phyloP scores from a whole-genome alignment of 2,888 invertebrate genomes.

The Drosophila melanocephala region DNA sequence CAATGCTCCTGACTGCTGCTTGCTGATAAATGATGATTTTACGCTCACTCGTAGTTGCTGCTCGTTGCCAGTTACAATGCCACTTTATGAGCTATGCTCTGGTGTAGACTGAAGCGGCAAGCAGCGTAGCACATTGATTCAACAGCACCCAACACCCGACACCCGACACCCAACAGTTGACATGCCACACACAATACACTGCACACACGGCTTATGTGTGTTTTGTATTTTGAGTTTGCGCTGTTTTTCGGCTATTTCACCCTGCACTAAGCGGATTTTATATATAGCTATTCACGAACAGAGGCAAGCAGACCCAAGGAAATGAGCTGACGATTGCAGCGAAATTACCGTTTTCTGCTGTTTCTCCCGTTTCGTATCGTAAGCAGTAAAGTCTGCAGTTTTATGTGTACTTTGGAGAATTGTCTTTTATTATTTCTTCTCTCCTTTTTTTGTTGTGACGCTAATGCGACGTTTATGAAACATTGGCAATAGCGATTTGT shows the following conservation, averaged over 20 bases:
- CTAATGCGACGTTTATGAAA: slow-evolving; percentile 80
- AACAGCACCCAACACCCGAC: neutral
- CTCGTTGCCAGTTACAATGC: slow-evolving; percentile 56
- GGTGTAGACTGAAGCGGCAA: slow-evolving; percentile 54
- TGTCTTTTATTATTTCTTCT: slow-evolving; percentile 35
- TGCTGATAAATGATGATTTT: slow-evolving; percentile 75
- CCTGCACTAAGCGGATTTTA: slow-evolving; percentile 71
- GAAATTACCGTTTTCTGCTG: slow-evolving; percentile 45
- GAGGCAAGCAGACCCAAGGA: slow-evolving; percentile 18
- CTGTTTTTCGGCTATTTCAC: slow-evolving; percentile 36
- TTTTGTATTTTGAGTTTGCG: slow-evolving; percentile 9
- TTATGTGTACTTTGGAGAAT: slow-evolving; percentile 60
- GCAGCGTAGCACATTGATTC: slow-evolving; percentile 28
- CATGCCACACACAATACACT: slow-evolving; percentile 13
- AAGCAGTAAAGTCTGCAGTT: slow-evolving; percentile 70
- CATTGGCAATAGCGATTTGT: slow-evolving; percentile 50
- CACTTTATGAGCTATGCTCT: slow-evolving; percentile 69
- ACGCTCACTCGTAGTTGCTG: slow-evolving; percentile 55
- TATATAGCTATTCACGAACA: slow-evolving; percentile 53
- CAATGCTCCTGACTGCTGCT: slow-evolving; percentile 4
- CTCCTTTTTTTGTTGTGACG: slow-evolving; percentile 57
- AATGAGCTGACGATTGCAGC: slow-evolving; percentile 70
- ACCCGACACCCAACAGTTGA: neutral
- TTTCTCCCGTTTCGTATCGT: slow-evolving; percentile 43
- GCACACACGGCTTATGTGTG: slow-evolving; percentile 49